Evolutionary conservation across 2,113 vertebrate species (phyloP).

Genomic region (Chloropsis cyanopogon): DNA sequence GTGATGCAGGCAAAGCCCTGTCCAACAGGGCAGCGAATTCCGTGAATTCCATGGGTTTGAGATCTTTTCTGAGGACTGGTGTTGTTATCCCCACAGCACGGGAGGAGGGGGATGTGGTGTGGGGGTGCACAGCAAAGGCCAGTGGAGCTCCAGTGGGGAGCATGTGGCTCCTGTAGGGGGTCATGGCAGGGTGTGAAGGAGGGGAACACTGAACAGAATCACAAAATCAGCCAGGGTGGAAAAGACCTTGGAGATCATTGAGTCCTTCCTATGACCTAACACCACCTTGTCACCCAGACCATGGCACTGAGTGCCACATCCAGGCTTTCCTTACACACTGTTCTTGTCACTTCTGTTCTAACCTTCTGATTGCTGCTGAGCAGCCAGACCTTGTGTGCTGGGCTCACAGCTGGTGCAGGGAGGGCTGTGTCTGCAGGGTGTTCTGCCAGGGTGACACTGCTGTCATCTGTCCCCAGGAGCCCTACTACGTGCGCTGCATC

Average conservation of each 20-base stretch:
- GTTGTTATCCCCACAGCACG: neutral
- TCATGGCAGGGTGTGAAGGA: neutral
- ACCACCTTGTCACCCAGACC: neutral
- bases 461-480: constrained; percentile 79
- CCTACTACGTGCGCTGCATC: constrained; percentile 97
- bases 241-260: neutral
- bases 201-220: neutral
- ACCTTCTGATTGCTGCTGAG: neutral
- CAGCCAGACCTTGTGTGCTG: neutral
- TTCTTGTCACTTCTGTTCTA: neutral
- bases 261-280: neutral
- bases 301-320: neutral
- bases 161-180: neutral
- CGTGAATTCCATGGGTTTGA: neutral
- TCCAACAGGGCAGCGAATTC: neutral
- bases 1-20: neutral
- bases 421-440: neutral
- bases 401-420: neutral
- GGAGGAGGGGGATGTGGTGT: neutral
- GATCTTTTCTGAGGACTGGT: rapidly evolving
- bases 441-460: neutral
- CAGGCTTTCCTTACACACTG: neutral
- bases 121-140: neutral
- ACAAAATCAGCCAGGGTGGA: neutral
- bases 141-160: rapidly evolving